These are phyloP conservation scores for Cyprinodon tularosa DNA, from an alignment of 2,113 vertebrate species.

Conservation along the genomic window DNA sequence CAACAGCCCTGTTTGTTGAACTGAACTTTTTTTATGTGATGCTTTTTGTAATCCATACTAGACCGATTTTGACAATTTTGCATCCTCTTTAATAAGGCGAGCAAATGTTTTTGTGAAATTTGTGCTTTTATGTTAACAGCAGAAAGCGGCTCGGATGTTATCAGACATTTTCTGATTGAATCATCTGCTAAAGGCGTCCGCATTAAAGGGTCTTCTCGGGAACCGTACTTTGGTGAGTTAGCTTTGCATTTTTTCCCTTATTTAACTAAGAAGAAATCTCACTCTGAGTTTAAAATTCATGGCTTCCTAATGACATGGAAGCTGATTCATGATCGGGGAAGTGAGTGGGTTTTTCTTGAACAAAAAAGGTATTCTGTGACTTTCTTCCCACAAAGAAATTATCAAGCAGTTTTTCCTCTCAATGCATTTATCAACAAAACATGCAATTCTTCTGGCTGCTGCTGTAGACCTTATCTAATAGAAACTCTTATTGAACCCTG, in stretches of 20 bases:
- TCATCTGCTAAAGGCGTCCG: slow-evolving; percentile 90
- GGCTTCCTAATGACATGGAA: not conserved
- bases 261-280: not conserved
- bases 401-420: not conserved
- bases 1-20: no score
- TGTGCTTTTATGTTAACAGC: slow-evolving; percentile 35
- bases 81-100: not conserved
- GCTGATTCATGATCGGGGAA: slow-evolving; percentile 32
- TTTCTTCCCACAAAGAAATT: not conserved
- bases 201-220: slow-evolving; percentile 87
- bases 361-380: not conserved
- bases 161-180: slow-evolving; percentile 92
- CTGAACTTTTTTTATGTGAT: not conserved
- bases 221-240: slow-evolving; percentile 90
- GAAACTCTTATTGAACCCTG: not conserved
- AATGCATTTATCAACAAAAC: no score
- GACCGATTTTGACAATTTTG: not conserved
- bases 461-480: not conserved
- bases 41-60: not conserved
- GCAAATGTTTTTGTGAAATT: not conserved
- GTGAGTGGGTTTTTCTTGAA: not conserved
- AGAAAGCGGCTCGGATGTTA: slow-evolving; percentile 67
- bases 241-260: not conserved
- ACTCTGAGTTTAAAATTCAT: not conserved
- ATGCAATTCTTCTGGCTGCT: not conserved